Base-by-base conservation (phyloP, 2,113 vertebrate genomes). In the Pseudorhombus dupliciocellatus region DNA sequence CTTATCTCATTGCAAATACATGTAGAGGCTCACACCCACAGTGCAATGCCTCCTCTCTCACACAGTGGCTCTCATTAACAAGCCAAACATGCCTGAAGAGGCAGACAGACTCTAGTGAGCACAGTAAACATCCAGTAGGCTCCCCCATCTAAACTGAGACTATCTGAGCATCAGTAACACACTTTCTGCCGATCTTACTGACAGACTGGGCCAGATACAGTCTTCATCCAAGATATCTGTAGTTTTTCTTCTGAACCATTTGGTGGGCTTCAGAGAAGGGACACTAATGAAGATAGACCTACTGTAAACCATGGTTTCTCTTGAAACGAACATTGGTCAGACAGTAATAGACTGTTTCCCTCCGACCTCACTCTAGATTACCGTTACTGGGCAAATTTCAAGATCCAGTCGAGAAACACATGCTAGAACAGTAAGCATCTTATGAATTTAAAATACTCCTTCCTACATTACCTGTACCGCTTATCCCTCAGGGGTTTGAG, bases 11-110 rank as follows among this genome's bases (percentile, higher is more conserved):
- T 83, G 83, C 88, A 90, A 86, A 90, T 84, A 66, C 85, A 89
- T 82, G 79, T 85, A 34, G 73, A 85, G 57, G 50, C 81, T 77
- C 76, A 83, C 86, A 75, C 81, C 72, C 83, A 79, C 83, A 72
- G 79, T 59, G 69, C 46, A 20, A 79, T 24, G 69, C 57, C 80
- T 86, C 84, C 86, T 80, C 87, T 83, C 75, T 82, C 86, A 73
- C 88, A 82, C 84, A 75, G 88, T 76, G 83, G 60, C 84, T 88
- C 87, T 91, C 89, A 92, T 91, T 90, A 91, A 89, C 88, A 91
- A 90, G 85, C 90, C 90, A 92, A 91, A 92, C 88, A 91, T 87
- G 90, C 91, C 89, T 89, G 85, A 84, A 91, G 90, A 88, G 79
- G 84, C 82, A 89, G 91, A 91, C 88, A 90, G 87, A 90, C 91